Conservation (phyloP, 2,797 vertebrate genomes). For the Darevskia nairensis region DNA sequence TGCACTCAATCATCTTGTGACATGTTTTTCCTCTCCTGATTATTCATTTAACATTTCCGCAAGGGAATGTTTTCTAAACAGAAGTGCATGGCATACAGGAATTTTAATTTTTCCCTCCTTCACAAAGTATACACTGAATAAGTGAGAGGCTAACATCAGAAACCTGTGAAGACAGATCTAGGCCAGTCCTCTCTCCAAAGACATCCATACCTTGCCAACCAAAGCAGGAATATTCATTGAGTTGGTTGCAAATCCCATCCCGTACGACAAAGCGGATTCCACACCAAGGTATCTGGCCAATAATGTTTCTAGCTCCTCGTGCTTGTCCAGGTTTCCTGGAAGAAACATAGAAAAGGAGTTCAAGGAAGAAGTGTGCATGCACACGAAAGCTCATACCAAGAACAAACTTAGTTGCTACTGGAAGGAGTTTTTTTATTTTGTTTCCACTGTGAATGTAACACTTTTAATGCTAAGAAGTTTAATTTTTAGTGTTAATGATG, state of each 20-base stretch:
- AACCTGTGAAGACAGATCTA: background rate
- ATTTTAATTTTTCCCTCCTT: background rate
- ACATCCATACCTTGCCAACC: slow-evolving; percentile 87
- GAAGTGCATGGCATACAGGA: background rate
- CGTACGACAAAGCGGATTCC: slow-evolving; percentile 93
- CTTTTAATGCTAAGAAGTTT: slow-evolving; percentile 2
- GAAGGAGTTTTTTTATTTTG: no score
- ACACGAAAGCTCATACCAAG: no score
- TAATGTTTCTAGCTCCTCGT: slow-evolving; percentile 91
- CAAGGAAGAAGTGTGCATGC: background rate
- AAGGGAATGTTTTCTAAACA: background rate
- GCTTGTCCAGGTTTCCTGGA: slow-evolving; percentile 93
- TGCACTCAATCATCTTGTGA: background rate
- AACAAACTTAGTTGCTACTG: no score
- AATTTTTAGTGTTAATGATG: background rate
- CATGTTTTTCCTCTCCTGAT: no score
- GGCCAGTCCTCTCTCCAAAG: slow-evolving; percentile 11
- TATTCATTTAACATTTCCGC: background rate
- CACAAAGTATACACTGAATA: background rate
- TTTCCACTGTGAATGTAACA: background rate
- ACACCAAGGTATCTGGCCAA: slow-evolving; percentile 93
- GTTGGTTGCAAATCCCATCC: slow-evolving; percentile 98
- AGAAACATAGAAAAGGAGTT: slow-evolving; percentile 47
- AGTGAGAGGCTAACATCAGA: background rate
- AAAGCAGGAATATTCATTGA: slow-evolving; percentile 99